These are phyloP conservation scores for Parnassius orleans DNA, from an alignment of 2,888 invertebrate genomes.

Conservation along the genomic window DNA sequence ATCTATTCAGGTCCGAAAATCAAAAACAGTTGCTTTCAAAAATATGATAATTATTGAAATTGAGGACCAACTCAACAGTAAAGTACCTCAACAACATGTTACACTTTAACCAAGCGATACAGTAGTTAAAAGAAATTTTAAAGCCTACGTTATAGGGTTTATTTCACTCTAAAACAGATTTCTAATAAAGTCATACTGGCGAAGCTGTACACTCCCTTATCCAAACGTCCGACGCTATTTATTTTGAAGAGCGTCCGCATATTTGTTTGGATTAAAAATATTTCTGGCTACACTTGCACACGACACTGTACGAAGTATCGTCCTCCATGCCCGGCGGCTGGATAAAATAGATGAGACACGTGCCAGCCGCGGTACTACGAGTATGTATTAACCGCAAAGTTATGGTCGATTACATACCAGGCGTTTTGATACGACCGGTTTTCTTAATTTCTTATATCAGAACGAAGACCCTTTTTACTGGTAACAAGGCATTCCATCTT, in stretches of 20 bases:
- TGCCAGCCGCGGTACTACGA: constrained; percentile 16
- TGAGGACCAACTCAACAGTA: too few relatives aligned
- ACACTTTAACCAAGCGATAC: too few relatives aligned
- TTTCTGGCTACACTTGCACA: constrained; percentile 78
- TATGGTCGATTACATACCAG: constrained; percentile 4
- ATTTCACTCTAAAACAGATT: background rate
- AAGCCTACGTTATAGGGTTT: too few relatives aligned
- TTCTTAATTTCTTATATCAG: too few relatives aligned
- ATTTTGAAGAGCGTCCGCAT: constrained; percentile 71
- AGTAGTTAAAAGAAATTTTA: too few relatives aligned
- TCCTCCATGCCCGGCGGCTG: constrained; percentile 32
- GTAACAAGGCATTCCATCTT: too few relatives aligned
- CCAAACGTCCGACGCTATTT: constrained; percentile 65
- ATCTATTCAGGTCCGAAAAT: too few relatives aligned
- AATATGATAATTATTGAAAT: too few relatives aligned
- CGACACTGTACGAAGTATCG: constrained; percentile 64
- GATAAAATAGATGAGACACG: constrained; percentile 21
- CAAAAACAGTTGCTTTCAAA: too few relatives aligned
- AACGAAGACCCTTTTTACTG: too few relatives aligned
- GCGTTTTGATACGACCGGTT: background rate
- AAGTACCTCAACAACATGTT: too few relatives aligned
- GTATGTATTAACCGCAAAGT: background rate
- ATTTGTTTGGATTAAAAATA: constrained; percentile 79
- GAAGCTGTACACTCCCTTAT: constrained; percentile 51
- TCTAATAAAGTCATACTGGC: background rate